These are phyloP conservation scores for Conger conger DNA, from an alignment of 2,113 vertebrate species.

Conservation along the genomic window DNA sequence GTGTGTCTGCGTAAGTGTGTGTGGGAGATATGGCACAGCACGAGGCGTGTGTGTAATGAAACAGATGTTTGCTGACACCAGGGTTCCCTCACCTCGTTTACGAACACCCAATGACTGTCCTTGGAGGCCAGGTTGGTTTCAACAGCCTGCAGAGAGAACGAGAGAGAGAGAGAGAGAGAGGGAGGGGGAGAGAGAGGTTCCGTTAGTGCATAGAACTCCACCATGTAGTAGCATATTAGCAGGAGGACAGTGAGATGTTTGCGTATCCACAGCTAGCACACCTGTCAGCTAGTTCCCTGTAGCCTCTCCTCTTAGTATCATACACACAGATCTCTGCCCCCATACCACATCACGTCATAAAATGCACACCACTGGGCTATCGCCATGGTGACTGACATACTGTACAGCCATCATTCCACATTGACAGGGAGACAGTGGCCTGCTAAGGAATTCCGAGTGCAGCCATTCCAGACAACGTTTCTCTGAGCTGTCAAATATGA, in stretches of 20 bases:
- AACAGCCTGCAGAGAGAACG: constrained; percentile 80
- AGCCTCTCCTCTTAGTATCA: neutral
- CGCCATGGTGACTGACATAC: neutral
- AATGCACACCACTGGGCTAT: neutral
- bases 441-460: neutral
- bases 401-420: neutral
- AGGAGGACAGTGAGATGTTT: neutral
- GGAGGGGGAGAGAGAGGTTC: neutral
- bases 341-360: neutral
- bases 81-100: constrained; percentile 88
- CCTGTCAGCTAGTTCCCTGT: neutral
- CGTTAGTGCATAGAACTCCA: neutral
- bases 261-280: neutral
- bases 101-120: constrained; percentile 98
- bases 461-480: neutral
- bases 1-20: neutral
- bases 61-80: constrained; percentile 10
- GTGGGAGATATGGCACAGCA: neutral
- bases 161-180: constrained; percentile 44
- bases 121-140: constrained; percentile 98
- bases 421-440: neutral
- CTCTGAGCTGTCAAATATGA: neutral
- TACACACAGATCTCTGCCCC: neutral
- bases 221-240: neutral
- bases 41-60: neutral